phyloP scores from a whole-genome alignment of 2,797 vertebrate species.

The Ibycter americanus region DNA sequence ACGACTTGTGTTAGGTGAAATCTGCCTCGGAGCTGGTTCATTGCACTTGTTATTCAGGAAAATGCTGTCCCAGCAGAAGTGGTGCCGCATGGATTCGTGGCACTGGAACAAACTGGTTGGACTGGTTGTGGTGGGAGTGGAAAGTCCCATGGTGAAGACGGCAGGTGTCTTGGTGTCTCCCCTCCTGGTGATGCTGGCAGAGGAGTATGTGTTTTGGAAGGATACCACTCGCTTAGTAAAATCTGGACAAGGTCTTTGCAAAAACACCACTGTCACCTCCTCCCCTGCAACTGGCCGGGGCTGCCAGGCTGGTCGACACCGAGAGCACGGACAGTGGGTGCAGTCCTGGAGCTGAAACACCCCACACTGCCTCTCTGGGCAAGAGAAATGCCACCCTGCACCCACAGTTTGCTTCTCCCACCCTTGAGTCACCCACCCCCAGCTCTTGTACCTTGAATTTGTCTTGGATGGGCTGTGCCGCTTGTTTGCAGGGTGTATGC shows the following conservation, averaged over 20 bases:
- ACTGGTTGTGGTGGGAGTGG: neutral
- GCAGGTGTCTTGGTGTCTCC: fast-evolving
- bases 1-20: neutral
- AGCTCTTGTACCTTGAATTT: neutral
- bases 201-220: neutral
- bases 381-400: neutral
- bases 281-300: neutral
- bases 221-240: neutral
- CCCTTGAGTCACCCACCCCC: neutral
- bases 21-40: neutral
- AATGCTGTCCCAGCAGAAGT: neutral
- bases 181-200: neutral
- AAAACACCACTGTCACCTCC: neutral
- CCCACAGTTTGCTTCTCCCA: neutral
- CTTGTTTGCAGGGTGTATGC: neutral
- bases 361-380: neutral
- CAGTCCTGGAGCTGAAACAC: neutral
- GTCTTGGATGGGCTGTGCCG: fast-evolving
- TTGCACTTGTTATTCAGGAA: neutral
- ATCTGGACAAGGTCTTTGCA: neutral
- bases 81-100: fast-evolving
- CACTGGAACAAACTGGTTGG: neutral
- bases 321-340: fast-evolving
- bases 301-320: fast-evolving
- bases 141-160: neutral